These are phyloP conservation scores for Pocillopora meandrina DNA, from an alignment of 92 coral and sea anemone genomes.

Conservation along the genomic window DNA sequence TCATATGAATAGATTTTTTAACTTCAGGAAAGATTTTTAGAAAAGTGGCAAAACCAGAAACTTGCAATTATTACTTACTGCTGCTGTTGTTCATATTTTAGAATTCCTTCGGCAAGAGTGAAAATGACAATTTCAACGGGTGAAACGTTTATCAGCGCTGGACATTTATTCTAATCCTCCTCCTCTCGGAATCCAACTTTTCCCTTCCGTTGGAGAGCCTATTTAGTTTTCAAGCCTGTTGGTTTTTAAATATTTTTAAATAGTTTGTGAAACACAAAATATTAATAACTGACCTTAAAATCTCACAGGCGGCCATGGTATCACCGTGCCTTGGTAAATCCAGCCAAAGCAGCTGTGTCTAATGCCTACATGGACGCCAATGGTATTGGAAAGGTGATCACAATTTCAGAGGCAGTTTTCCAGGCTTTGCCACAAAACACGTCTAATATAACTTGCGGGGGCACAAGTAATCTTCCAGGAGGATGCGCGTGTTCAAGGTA, in stretches of 20 bases:
- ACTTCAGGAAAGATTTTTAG: not conserved
- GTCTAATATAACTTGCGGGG: slow-evolving; percentile 52
- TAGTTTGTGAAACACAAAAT: no score
- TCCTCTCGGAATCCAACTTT: no score
- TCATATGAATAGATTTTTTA: no score
- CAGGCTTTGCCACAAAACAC: slow-evolving; percentile 72
- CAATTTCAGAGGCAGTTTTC: slow-evolving; percentile 93
- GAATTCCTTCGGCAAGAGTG: no score
- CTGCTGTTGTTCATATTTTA: no score
- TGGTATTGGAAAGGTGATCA: slow-evolving; percentile 95
- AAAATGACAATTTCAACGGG: no score
- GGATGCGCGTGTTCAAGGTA: slow-evolving; percentile 87
- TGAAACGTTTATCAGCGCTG: no score
- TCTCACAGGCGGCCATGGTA: slow-evolving; percentile 91
- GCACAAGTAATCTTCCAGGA: slow-evolving; percentile 66
- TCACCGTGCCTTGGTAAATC: slow-evolving; percentile 92
- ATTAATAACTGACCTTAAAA: no score
- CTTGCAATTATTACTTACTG: no score
- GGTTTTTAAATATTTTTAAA: no score
- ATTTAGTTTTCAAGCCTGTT: not conserved
- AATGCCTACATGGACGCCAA: slow-evolving; percentile 98
- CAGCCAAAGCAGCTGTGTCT: slow-evolving; percentile 91
- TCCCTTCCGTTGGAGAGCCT: not conserved
- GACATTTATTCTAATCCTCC: no score
- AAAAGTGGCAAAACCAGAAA: no score